These are phyloP conservation scores for Pogonomyrmex barbatus DNA, from an alignment of 1,140 invertebrate genomes.

Conservation along the genomic window DNA sequence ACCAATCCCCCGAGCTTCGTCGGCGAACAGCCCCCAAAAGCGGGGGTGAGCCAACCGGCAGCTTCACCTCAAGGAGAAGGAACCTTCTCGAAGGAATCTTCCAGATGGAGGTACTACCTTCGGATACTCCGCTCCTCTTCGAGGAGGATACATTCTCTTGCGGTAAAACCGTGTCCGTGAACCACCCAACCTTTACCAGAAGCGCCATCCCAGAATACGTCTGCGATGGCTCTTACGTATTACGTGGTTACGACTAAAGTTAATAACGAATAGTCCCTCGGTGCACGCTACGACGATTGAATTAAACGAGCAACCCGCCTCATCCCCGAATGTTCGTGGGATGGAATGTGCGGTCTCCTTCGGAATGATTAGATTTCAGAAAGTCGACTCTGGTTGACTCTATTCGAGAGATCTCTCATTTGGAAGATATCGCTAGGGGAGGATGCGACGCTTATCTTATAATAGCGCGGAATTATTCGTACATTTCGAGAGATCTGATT, in stretches of 20 bases:
- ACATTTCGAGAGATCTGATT: neutral
- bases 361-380: constrained; percentile 59
- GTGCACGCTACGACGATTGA: constrained; percentile 71
- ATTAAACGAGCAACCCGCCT: constrained; percentile 65
- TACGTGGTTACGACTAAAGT: constrained; percentile 69
- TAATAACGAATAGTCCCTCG: constrained; percentile 69
- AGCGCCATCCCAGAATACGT: constrained; percentile 12
- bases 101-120: constrained; percentile 64
- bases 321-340: constrained; percentile 4
- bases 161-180: constrained; percentile 21
- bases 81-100: constrained; percentile 70
- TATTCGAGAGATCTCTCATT: constrained; percentile 22
- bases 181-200: constrained; percentile 32
- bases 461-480: constrained; percentile 8
- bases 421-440: neutral
- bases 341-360: constrained; percentile 31
- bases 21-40: constrained; percentile 71
- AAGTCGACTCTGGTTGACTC: constrained; percentile 42
- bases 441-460: neutral
- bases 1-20: constrained; percentile 75
- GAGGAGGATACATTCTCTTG: constrained; percentile 23
- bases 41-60: constrained; percentile 74
- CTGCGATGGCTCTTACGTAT: constrained; percentile 45
- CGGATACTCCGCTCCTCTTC: constrained; percentile 63
- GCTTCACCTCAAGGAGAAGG: constrained; percentile 63